A percentile compares a stretch with the other conserved stretches of the same genome.
Evolutionary conservation across 1,140 invertebrate species (phyloP).

Genomic region (Hycleus phaleratus): DNA sequence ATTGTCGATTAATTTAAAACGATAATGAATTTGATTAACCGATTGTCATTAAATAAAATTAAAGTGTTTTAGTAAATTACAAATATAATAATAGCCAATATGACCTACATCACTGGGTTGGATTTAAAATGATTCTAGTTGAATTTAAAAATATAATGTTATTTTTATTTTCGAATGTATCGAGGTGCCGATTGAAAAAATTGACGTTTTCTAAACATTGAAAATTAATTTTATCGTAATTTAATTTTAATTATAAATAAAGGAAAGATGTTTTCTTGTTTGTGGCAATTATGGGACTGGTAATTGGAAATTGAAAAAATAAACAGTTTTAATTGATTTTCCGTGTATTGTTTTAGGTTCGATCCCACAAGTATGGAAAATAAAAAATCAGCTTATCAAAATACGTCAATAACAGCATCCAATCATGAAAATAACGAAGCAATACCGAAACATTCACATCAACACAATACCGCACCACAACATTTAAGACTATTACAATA

Average conservation of each 20-base stretch:
- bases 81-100: background rate
- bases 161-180: constrained; percentile 8
- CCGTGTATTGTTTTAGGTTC: constrained; percentile 28
- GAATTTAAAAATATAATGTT: constrained; percentile 4
- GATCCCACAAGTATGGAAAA: constrained; percentile 39
- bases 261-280: constrained; percentile 53
- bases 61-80: background rate
- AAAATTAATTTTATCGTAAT: background rate
- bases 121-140: constrained; percentile 7
- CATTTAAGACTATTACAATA: constrained; percentile 31
- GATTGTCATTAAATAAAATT: background rate
- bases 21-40: background rate
- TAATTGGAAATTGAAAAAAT: constrained; percentile 40
- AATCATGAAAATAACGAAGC: constrained; percentile 15
- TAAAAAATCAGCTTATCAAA: constrained; percentile 30
- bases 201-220: background rate
- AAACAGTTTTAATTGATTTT: background rate
- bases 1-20: background rate
- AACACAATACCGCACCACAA: constrained; percentile 34
- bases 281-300: constrained; percentile 61
- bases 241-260: background rate
- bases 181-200: background rate
- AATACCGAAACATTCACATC: constrained; percentile 30
- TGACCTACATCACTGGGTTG: constrained; percentile 14
- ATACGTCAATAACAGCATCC: constrained; percentile 16